Evolutionary conservation across 2,113 vertebrate genomes (phyloP), one percentile per base, ranked within the genome.

Genomic region (Gymnorhina tibicen): DNA sequence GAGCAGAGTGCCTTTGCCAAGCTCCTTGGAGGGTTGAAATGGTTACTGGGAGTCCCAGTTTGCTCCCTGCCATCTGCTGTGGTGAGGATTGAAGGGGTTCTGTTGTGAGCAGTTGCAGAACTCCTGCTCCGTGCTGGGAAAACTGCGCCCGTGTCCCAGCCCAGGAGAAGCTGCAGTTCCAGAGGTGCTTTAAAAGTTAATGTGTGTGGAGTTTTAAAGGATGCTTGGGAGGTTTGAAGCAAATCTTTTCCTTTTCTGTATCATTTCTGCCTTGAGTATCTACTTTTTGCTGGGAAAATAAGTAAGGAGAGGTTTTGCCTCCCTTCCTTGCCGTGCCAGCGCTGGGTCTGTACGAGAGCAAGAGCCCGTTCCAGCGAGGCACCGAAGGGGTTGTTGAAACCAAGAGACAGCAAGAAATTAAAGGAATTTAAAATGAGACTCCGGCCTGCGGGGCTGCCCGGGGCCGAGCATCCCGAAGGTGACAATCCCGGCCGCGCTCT

Each of bases 391-490:
- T 96, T 89, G 89, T 49, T 3, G 16, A 19, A 93, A 41, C 89
- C 92, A 12, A 12, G 9, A 27, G 68, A 11, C 42, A 15, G 58
- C 39, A 3, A 69, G 83, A 78, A 89, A 91, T 66, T 26, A 20
- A 15, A 93, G 91, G 95, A 55, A 70, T 84, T 93, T 32, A 3
- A 22, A 17, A 20, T 0, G n/a, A 26, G n/a, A 13, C 4, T 18
- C 26, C 7, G 4, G 17, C 18, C 3, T 5, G 30, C 13, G 32
- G 42, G 30, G 76, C 27, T 87, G 58, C 53, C 63, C 26, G 2
- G 91, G 96, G 93, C 70, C 37, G 88, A 26, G 17, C 73, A 60
- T 79, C 53, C 90, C 59, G 4, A 14, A 96, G 97, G 95, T 98
- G 92, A 90, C 93, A 56, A 81, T 95, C 93, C 93, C 13, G 79